phyloP scores from a whole-genome alignment of 2,888 invertebrate genomes.

The Orchesellides sinensis region DNA sequence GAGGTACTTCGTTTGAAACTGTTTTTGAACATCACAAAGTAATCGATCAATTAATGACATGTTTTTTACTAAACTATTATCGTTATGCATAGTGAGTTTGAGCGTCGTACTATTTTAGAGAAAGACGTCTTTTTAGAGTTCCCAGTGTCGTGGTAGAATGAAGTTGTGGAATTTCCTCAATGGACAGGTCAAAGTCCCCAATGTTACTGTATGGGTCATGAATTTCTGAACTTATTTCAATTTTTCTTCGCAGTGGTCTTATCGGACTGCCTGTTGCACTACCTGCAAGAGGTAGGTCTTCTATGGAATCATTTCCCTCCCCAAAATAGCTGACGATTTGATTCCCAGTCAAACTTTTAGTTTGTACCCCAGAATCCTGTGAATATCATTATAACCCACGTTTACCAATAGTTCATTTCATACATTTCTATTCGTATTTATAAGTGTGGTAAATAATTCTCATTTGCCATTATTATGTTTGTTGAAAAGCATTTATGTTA shows the following conservation, averaged over 20 bases:
- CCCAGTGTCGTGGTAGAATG: constrained; percentile 9
- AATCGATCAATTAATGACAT: neutral
- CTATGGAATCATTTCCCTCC: constrained; percentile 4
- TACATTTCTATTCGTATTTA: too few species aligned
- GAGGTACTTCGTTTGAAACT: constrained; percentile 18
- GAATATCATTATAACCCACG: neutral
- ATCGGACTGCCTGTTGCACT: neutral
- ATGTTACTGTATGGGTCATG: constrained; percentile 25
- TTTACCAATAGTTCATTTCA: too few species aligned
- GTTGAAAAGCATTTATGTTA: too few species aligned
- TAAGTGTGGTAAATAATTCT: too few species aligned
- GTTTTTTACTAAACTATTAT: neutral
- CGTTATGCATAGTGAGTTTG: neutral
- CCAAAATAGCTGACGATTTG: constrained; percentile 24
- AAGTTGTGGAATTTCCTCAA: constrained; percentile 32
- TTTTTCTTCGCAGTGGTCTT: constrained; percentile 1
- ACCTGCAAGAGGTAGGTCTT: constrained; percentile 2
- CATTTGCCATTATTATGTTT: too few species aligned
- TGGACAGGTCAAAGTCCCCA: constrained; percentile 38
- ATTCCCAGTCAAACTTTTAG: neutral
- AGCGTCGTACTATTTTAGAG: constrained; percentile 25
- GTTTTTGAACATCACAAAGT: too few species aligned
- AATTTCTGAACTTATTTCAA: constrained; percentile 22
- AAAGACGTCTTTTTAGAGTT: constrained; percentile 35
- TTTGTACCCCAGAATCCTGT: constrained; percentile 40